Evolutionary conservation across 2,113 vertebrate species (phyloP), one percentile per base, ranked within the genome.

Genomic region (Grantiella picta): DNA sequence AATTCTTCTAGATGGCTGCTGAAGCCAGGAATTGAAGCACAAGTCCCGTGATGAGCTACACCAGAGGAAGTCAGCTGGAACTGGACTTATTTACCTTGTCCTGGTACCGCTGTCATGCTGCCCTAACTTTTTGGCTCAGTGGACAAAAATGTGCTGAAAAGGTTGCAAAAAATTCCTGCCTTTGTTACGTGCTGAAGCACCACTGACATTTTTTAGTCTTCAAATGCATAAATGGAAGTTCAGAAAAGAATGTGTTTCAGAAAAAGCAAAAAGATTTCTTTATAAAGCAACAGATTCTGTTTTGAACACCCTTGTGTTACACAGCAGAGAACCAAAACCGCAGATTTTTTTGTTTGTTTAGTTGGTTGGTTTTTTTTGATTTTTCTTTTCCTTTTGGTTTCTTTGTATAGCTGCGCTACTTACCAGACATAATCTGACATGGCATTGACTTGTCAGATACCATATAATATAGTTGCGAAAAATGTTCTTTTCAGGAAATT

Each of bases 11-110:
- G 45, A 36, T 57, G 66, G 88, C 35, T 91, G 76, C 93, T 92
- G 89, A 73, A 90, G 80, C 76, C 90, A 69, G 75, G 75, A 93
- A 93, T 77, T 87, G 92, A 80, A 92, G 79, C 75, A 24, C 35
- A 80, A 90, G 53, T 42, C 38, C 79, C 42, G 80, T 88, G 85
- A 93, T 53, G 83, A 93, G 92, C 66, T 77, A 16, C 82, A 54
- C 15, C 54, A 70, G 90, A 93, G 85, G 70, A 90, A 57, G 42
- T 77, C 88, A 73, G 47, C 59, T 11, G 36, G 63, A 71, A 69
- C 54, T 80, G 90, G 70, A 29, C 5, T 4, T 75, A 79, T 76
- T 94, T 92, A 35, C 90, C 49, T 94, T 76, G 70, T 84, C 17
- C 56, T 57, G 49, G 22, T 95, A 36, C 65, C 79, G 3, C 75